Conservation (phyloP, 2,113 vertebrate species). For the Spheniscus mendiculus region DNA sequence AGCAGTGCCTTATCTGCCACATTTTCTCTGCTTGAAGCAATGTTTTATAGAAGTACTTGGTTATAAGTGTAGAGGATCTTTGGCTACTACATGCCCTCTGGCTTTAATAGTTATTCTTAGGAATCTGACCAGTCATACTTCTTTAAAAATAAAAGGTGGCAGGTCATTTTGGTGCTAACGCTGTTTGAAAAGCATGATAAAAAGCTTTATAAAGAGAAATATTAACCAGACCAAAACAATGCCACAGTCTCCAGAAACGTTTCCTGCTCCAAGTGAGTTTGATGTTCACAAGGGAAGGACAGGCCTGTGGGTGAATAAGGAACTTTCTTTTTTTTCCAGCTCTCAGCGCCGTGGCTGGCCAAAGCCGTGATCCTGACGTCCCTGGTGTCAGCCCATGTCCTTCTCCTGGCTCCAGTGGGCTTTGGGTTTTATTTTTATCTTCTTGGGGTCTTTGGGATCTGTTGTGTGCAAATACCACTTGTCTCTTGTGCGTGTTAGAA, state of each 20-base stretch:
- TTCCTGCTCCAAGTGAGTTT: background rate
- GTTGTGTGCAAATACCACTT: background rate
- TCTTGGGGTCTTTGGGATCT: background rate
- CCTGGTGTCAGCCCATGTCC: background rate
- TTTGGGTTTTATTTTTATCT: background rate
- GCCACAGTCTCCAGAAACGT: background rate
- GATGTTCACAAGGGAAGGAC: background rate
- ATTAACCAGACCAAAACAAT: slow-evolving; percentile 9
- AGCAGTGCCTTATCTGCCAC: slow-evolving; percentile 22
- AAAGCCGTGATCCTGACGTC: background rate
- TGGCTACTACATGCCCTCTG: background rate
- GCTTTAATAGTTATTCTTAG: background rate
- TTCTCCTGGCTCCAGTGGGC: background rate
- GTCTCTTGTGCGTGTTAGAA: background rate
- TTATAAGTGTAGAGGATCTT: background rate
- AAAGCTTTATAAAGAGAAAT: background rate
- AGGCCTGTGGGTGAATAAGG: background rate
- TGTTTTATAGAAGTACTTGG: background rate
- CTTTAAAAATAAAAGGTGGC: slow-evolving; percentile 18
- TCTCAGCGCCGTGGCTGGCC: background rate
- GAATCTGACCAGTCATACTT: background rate
- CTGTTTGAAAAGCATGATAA: background rate
- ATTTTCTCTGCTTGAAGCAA: slow-evolving; percentile 11
- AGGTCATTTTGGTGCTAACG: background rate
- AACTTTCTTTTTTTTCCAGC: background rate